Conservation (phyloP, 2,113 vertebrate species). For the Phoenicopterus ruber region DNA sequence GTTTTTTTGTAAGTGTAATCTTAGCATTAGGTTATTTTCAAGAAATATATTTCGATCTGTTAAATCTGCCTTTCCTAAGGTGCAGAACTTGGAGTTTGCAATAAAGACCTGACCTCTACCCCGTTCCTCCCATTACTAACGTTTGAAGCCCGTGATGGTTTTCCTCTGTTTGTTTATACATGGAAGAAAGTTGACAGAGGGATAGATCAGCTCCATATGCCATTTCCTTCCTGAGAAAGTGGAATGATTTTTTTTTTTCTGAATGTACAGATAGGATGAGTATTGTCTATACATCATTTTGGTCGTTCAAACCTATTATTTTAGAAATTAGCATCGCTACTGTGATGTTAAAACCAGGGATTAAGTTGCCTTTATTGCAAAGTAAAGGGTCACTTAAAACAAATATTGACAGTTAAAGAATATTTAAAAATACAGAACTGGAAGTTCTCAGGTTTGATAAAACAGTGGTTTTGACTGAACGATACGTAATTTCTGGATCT, state of each 20-base stretch:
- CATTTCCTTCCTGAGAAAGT: neutral
- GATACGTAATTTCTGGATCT: neutral
- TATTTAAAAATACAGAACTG: neutral
- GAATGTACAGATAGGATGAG: neutral
- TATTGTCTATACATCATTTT: neutral
- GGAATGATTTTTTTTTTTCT: neutral
- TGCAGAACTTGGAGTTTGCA: neutral
- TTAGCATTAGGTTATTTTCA: neutral
- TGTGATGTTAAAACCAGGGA: neutral
- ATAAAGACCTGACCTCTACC: neutral
- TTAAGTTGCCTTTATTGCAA: neutral
- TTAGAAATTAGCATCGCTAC: neutral
- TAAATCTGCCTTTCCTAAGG: neutral
- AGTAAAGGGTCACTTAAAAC: neutral
- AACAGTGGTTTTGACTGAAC: neutral
- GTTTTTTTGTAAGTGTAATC: neutral
- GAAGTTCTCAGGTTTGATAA: neutral
- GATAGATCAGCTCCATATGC: neutral
- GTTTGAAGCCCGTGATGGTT: neutral
- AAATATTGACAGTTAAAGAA: neutral
- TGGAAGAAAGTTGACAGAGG: neutral
- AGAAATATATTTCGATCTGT: neutral
- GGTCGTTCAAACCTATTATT: neutral
- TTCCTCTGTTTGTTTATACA: neutral
- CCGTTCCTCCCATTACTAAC: neutral